Percentiles rank a stretch among this genome's conserved stretches.
Evolutionary conservation across 1,140 invertebrate genomes (phyloP).

Genomic region (Drosophila carrolli): DNA sequence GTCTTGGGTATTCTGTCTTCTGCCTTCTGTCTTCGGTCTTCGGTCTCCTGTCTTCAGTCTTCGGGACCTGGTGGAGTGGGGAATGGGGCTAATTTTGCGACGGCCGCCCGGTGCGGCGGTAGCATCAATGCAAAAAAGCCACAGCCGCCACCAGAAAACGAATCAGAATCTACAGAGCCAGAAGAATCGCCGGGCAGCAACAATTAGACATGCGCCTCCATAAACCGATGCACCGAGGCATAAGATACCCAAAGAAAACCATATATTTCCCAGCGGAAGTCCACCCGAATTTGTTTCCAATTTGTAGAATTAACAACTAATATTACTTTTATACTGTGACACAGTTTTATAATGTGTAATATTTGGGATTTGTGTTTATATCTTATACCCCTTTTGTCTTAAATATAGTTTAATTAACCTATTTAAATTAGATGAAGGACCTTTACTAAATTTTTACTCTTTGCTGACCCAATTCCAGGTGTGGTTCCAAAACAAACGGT

Average conservation of each 20-base stretch:
- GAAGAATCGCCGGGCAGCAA: slow-evolving; percentile 27
- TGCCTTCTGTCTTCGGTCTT: slow-evolving; percentile 6
- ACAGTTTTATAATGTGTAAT: too few species aligned
- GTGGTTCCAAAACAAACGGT: slow-evolving; percentile 99
- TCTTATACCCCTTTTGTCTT: too few species aligned
- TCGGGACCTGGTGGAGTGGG: not conserved
- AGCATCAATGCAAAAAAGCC: slow-evolving; percentile 63
- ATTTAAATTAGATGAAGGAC: too few species aligned
- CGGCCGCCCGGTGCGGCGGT: slow-evolving; percentile 75
- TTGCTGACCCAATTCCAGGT: slow-evolving; percentile 88
- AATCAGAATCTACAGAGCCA: slow-evolving; percentile 10
- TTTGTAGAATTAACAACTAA: not conserved
- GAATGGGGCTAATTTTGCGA: slow-evolving; percentile 71
- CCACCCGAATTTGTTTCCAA: slow-evolving; percentile 4
- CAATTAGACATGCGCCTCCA: slow-evolving; percentile 60
- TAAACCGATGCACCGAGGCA: slow-evolving; percentile 19
- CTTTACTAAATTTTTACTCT: too few species aligned
- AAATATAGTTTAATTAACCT: too few species aligned
- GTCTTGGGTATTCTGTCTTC: not conserved
- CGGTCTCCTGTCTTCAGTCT: not conserved
- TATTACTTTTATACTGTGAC: too few species aligned
- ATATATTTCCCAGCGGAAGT: not conserved
- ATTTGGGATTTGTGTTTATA: too few species aligned
- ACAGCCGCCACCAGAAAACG: slow-evolving; percentile 3
- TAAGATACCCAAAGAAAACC: not conserved